phyloP scores from a whole-genome alignment of 2,888 invertebrate genomes.

The Aphelenchoides bicaudatus region DNA sequence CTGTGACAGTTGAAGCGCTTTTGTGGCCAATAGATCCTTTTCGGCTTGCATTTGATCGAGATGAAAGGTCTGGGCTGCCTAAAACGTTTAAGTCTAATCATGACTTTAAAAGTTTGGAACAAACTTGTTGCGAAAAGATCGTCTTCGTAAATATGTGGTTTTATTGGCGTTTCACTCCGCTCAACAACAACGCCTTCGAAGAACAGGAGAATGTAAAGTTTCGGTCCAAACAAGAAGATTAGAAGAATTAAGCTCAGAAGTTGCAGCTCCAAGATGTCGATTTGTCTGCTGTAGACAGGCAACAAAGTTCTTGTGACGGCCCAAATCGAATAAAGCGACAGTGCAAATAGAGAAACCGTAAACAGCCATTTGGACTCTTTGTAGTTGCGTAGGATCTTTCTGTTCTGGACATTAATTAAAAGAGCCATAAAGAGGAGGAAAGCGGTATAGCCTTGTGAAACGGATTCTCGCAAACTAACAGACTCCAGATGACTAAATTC shows the following conservation, averaged over 20 bases:
- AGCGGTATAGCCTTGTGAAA: slow-evolving; percentile 40
- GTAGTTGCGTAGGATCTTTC: slow-evolving; percentile 59
- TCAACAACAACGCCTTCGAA: slow-evolving; percentile 60
- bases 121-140: slow-evolving; percentile 11
- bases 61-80: background rate
- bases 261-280: slow-evolving; percentile 45
- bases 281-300: slow-evolving; percentile 2
- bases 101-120: background rate
- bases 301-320: slow-evolving; percentile 1
- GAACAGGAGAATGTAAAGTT: slow-evolving; percentile 58
- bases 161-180: slow-evolving; percentile 23
- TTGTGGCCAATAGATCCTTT: background rate
- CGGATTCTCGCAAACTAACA: background rate
- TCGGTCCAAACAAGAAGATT: slow-evolving; percentile 59
- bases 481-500: slow-evolving; percentile 4
- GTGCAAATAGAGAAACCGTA: slow-evolving; percentile 41
- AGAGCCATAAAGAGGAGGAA: slow-evolving; percentile 54
- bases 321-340: slow-evolving; percentile 5
- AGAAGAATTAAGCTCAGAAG: slow-evolving; percentile 52
- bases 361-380: slow-evolving; percentile 60
- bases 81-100: background rate
- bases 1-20: slow-evolving; percentile 4
- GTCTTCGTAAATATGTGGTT: slow-evolving; percentile 12
- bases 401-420: slow-evolving; percentile 48
- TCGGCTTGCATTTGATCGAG: slow-evolving; percentile 11